Base-by-base conservation (phyloP, 1,140 invertebrate species). In the Drusus annulatus region DNA sequence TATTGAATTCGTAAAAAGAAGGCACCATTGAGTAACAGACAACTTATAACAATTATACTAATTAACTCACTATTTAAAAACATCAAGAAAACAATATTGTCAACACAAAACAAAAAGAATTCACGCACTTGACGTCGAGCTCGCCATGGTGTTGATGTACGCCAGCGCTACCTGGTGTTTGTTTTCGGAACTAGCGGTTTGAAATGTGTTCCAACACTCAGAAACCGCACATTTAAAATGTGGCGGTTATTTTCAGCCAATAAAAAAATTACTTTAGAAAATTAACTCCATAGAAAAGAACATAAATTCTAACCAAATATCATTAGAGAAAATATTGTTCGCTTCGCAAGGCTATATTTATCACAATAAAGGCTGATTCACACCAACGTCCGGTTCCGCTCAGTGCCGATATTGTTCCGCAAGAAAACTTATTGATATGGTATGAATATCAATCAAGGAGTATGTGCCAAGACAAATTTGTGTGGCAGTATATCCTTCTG, bases 91-190 rank as follows among this genome's bases (percentile, higher is more conserved):
- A 88, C 86, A 87, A 86, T 84, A 85, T 84, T 87, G 86, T 87
- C 84, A 84, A 84, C 81, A 84, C 84, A 84, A 88, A 89, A 88
- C 86, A 88, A 87, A 88, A 87, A 83, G 86, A 87, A 88, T 86
- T 86, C 85, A 87, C 86, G 86, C 85, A 84, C 82, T 86, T 87
- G 87, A 88, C 88, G 83, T 89, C 85, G 86, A 86, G 84, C 87
- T 88, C 87, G 87, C 87, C 86, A 87, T 88, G 86, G 87, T 89
- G 88, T 88, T 88, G 87, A 88, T 87, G 85, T 84, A 85, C 86
- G 84, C 82, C 83, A 83, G 84, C 85, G 87, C 84, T 65, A 84
- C 86, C 87, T 87, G 78, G 80, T 81, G 86, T 82, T 82, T 74
- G 51, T 25, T 25, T 54, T 74, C 21, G 63, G 69, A 79, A 85